Evolutionary conservation across 2,113 vertebrate species (phyloP).

Genomic region (Trochalopteron elliotii): DNA sequence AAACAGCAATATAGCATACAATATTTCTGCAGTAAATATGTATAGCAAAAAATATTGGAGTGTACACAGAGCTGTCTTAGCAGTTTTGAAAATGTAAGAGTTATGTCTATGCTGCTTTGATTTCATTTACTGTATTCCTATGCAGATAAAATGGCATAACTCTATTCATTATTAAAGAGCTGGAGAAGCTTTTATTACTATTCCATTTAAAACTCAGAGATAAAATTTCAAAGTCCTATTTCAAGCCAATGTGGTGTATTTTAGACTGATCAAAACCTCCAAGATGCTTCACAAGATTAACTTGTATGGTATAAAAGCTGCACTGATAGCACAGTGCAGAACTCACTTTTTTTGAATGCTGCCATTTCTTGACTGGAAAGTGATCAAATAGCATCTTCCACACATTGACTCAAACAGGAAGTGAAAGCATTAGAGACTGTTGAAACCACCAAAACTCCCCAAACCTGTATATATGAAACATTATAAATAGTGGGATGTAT

Average conservation of each 20-base stretch:
- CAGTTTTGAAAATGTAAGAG: not conserved
- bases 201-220: conserved; percentile 46
- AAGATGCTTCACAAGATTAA: conserved; percentile 20
- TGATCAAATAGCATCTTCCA: not conserved
- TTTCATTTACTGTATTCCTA: conserved; percentile 20
- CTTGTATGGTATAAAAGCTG: not conserved
- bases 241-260: conserved; percentile 32
- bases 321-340: not conserved
- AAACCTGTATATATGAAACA: not conserved
- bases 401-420: not conserved
- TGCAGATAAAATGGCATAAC: conserved; percentile 31
- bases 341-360: not conserved
- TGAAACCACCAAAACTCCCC: not conserved
- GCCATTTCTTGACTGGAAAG: not conserved
- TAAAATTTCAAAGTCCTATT: conserved; percentile 52
- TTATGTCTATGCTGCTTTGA: conserved; percentile 7
- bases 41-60: not conserved
- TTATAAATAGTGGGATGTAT: not conserved
- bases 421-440: not conserved
- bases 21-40: not conserved
- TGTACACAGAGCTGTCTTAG: not conserved
- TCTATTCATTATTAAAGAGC: conserved; percentile 48
- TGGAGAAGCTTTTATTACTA: conserved; percentile 21
- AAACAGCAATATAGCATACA: not conserved
- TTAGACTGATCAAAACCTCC: conserved; percentile 40